These are phyloP conservation scores for Epinotia nisella DNA, from an alignment of 2,888 invertebrate genomes.

Conservation along the genomic window DNA sequence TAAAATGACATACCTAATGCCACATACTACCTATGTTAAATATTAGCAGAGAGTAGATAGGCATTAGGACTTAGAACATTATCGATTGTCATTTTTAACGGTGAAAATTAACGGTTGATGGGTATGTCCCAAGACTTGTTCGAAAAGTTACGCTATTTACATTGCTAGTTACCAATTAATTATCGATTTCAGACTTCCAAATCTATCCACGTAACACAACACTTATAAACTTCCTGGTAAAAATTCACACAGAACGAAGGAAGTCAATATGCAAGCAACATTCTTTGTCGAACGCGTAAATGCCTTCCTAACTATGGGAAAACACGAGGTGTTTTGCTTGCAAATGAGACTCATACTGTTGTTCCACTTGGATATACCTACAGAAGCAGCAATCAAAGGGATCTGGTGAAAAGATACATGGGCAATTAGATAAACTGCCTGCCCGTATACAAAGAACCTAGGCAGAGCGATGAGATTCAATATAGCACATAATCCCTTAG, in stretches of 20 bases:
- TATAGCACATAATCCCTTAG: no score
- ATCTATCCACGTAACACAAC: constrained; percentile 12
- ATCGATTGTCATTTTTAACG: no score
- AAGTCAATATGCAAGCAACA: constrained; percentile 57
- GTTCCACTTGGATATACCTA: constrained; percentile 44
- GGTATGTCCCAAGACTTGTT: no score
- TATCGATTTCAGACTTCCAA: not conserved
- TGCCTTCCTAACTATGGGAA: constrained; percentile 58
- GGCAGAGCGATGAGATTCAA: no score
- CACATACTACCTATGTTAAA: no score
- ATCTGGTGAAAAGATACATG: not conserved
- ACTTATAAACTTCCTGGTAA: constrained; percentile 35
- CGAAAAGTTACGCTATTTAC: no score
- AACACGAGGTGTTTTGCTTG: constrained; percentile 52
- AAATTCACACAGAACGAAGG: constrained; percentile 50
- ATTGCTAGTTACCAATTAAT: no score
- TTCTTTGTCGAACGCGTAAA: constrained; percentile 49
- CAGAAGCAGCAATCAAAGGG: constrained; percentile 47
- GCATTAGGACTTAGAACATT: no score
- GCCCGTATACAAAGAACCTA: no score
- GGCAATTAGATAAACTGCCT: not conserved
- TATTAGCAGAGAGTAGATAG: no score
- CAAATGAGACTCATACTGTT: constrained; percentile 51
- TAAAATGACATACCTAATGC: no score
- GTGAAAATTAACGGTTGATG: no score